Base-by-base conservation (phyloP, 92 coral and sea anemone genomes). In the Nematostella vectensis region DNA sequence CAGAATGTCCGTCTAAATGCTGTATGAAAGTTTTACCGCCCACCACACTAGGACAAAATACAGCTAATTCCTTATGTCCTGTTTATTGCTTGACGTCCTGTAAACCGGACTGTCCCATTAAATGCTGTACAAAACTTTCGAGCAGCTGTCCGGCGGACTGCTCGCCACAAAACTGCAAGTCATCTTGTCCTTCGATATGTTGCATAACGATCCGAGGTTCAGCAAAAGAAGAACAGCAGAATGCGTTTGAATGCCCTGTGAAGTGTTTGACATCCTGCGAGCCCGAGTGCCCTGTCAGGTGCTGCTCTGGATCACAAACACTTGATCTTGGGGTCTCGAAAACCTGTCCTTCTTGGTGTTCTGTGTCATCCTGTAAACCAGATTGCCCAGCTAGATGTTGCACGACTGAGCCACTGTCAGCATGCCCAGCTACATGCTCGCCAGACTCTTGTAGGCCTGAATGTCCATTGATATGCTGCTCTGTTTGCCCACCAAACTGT, bases 281-380 rank as follows among this genome's bases (percentile, higher is more conserved):
- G 31, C 88, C 80, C 11, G 77, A 75, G 45, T 84, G 94, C 38
- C 94, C 88, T 10, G 66, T 71, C 27, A 75, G 61, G 44, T 83
- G 91, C 44, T 83, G 91, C 22, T 2, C 31, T 47, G 4, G 23
- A 4, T 20, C 52, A 33, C 8, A 33, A 33, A 15, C 8, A 33
- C 15, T 6, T 33, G 15, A 15, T 33, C 40, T 15, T 15, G 40
- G 40, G 40, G 15, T 6, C n/a, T n/a, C n/a, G n/a, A n/a, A n/a
- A n/a, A n/a, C n/a, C n/a, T 62, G 68, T 29, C 21, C 38, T 27
- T 38, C 48, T 22, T 62, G n/a, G n/a, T n/a, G n/a, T n/a, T n/a
- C n/a, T n/a, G n/a, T n/a, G n/a, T n/a, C n/a, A n/a, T n/a, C 70
- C 13, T 66, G 72, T 29, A 47, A 54, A 20, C 63, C 72, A 29